phyloP scores from a whole-genome alignment of 2,113 vertebrate species.

The Chloroceryle aenea region DNA sequence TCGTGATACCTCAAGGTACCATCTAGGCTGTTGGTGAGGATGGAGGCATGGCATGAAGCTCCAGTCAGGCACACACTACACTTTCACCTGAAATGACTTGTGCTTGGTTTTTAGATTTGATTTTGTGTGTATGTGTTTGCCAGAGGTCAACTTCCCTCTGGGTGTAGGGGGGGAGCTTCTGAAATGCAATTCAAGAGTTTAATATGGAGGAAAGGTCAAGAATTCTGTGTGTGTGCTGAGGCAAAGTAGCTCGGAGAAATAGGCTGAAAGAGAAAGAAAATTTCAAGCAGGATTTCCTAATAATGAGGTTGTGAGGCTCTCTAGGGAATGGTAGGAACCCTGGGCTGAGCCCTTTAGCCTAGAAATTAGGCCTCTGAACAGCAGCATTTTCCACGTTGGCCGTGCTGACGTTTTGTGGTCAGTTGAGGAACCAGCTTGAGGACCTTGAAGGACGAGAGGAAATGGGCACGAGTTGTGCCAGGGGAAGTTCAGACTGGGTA shows the following conservation, averaged over 20 bases:
- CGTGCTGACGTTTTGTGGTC: background rate
- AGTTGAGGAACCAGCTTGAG: accelerated
- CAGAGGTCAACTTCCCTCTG: background rate
- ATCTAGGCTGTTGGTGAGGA: background rate
- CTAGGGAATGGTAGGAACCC: background rate
- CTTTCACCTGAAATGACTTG: background rate
- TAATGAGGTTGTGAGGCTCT: constrained; percentile 32
- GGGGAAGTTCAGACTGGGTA: too few relatives aligned
- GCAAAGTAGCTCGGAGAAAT: constrained; percentile 11
- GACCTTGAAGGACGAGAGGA: background rate
- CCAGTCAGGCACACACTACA: background rate
- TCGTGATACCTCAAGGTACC: background rate
- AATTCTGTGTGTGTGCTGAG: background rate
- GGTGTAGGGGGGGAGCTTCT: background rate
- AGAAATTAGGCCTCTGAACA: background rate
- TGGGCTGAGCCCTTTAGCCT: background rate
- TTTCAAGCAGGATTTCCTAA: constrained; percentile 33
- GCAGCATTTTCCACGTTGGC: background rate
- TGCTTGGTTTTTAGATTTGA: background rate
- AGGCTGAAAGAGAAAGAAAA: constrained; percentile 46
- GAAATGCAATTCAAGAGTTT: constrained; percentile 33
- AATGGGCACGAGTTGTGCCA: too few relatives aligned
- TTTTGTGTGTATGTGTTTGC: background rate
- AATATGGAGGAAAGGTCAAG: constrained; percentile 10
- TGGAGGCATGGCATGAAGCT: background rate